These are phyloP conservation scores for Dusona sp. DNA, from an alignment of 2,888 invertebrate species.

Conservation along the genomic window DNA sequence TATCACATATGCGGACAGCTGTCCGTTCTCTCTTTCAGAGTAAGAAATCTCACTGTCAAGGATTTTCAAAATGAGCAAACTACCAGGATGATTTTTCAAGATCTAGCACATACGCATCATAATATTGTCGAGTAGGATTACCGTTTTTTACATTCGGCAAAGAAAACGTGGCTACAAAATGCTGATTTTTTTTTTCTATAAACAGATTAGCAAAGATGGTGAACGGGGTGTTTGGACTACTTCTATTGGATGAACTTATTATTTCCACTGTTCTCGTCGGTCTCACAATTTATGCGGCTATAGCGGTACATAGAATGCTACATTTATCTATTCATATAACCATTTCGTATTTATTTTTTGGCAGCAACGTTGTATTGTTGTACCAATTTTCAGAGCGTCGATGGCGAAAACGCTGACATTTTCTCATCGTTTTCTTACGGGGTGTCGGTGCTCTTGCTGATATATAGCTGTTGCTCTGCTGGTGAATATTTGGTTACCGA, in stretches of 20 bases:
- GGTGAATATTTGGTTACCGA: slow-evolving; percentile 71
- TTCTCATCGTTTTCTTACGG: slow-evolving; percentile 55
- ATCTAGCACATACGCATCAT: slow-evolving; percentile 37
- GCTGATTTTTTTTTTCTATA: not conserved
- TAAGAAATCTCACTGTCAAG: slow-evolving; percentile 34
- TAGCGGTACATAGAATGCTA: slow-evolving; percentile 44
- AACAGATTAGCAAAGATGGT: slow-evolving; percentile 54
- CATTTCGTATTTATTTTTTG: not conserved
- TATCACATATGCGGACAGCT: slow-evolving; percentile 53
- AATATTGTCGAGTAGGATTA: slow-evolving; percentile 36
- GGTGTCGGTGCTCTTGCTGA: slow-evolving; percentile 55
- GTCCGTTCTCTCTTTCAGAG: slow-evolving; percentile 55
- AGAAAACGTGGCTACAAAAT: not conserved
- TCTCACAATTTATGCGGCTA: slow-evolving; percentile 56
- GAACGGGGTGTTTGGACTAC: slow-evolving; percentile 55
- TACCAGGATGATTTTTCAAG: slow-evolving; percentile 10
- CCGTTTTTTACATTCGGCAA: not conserved
- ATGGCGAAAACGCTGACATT: slow-evolving; percentile 25
- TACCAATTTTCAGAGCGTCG: slow-evolving; percentile 46
- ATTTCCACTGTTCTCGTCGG: slow-evolving; percentile 61
- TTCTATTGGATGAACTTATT: slow-evolving; percentile 64
- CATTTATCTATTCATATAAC: not conserved
- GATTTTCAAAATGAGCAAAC: not conserved
- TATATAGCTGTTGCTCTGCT: slow-evolving; percentile 71
- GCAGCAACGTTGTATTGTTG: not conserved